Conservation (phyloP, 2,797 vertebrate genomes). For the Carduelis carduelis region DNA sequence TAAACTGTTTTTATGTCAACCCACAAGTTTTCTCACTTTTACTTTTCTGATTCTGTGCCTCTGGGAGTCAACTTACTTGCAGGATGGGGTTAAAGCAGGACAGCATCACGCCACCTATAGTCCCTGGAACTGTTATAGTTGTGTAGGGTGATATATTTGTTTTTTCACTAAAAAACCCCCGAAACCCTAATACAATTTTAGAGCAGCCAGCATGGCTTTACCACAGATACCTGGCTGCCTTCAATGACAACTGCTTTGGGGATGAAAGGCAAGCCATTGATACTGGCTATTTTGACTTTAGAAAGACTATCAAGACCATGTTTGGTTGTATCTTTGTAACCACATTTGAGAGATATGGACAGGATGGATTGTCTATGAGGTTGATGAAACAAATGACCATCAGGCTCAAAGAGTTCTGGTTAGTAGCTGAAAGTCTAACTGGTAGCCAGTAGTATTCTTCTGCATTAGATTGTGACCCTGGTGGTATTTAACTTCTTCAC, state of each 20-base stretch:
- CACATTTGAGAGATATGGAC: not conserved
- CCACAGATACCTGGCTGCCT: not conserved
- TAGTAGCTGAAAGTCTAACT: not conserved
- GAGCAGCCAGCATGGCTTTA: not conserved
- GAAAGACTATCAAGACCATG: not conserved
- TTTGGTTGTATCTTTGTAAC: not conserved
- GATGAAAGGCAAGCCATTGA: not conserved
- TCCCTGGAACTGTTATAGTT: not conserved
- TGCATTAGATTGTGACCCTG: not conserved
- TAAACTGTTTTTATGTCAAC: not conserved
- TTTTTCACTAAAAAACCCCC: not conserved
- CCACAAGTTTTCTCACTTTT: not conserved
- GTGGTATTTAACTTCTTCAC: not conserved
- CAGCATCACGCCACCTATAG: not conserved
- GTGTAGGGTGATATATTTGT: not conserved
- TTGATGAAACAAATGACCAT: not conserved
- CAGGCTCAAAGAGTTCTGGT: not conserved
- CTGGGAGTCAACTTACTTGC: not conserved
- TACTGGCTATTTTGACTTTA: not conserved
- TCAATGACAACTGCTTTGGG: not conserved
- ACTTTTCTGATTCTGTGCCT: not conserved
- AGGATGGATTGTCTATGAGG: not conserved
- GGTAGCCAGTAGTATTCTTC: not conserved
- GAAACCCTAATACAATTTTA: not conserved
- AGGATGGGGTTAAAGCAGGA: not conserved